These are phyloP conservation scores for Sebastes matsubarae DNA, from an alignment of 2,797 vertebrate species.

Conservation along the genomic window DNA sequence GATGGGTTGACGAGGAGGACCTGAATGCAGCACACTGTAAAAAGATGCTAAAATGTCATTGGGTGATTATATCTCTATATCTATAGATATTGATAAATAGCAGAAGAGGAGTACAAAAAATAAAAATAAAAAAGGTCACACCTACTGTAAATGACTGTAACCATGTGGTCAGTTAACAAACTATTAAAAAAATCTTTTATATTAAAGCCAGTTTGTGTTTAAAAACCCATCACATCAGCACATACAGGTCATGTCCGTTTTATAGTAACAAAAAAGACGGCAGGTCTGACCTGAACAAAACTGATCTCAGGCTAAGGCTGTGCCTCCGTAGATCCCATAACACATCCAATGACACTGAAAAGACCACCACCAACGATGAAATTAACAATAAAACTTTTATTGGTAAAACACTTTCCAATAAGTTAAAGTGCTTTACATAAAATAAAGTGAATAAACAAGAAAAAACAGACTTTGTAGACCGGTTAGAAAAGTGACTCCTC, in stretches of 20 bases:
- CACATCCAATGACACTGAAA: not conserved
- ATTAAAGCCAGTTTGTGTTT: not conserved
- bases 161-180: not conserved
- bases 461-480: not conserved
- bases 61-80: no score
- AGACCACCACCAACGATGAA: rapidly evolving
- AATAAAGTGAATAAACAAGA: not conserved
- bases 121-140: not conserved
- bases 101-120: no score
- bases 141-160: not conserved
- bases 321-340: rapidly evolving
- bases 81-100: no score
- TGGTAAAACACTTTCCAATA: not conserved
- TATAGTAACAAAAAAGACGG: not conserved
- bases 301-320: not conserved
- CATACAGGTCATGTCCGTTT: not conserved
- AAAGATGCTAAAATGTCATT: no score
- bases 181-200: not conserved
- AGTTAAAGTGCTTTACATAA: slow-evolving; percentile 12
- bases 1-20: no score
- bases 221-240: not conserved
- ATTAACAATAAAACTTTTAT: not conserved
- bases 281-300: not conserved
- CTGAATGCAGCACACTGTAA: no score
- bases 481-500: no score